Base-by-base conservation (phyloP, 1,140 invertebrate species). In the Mycetomoellerius zeteki region DNA sequence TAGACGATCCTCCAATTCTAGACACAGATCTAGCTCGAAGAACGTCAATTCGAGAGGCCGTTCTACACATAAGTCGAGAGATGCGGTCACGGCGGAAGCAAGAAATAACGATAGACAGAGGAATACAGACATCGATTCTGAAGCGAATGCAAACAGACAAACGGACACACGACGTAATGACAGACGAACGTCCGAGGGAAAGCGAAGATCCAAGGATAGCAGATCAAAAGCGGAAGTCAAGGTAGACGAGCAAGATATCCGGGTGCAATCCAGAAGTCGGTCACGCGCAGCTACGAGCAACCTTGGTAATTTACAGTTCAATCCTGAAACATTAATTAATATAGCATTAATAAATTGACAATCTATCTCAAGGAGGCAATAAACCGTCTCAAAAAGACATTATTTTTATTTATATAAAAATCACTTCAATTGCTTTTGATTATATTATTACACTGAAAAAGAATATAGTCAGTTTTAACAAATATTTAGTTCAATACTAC, bases 191-290 rank as follows among this genome's bases (percentile, higher is more conserved):
- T 12, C 30, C n/a, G 81, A 88, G 2, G 87, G 60, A n/a, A 71
- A 47, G 33, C n/a, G 30, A 65, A 52, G 37, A n/a, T 81, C 85
- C 0, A 90, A 92, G 19, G 64, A 54, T 43, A 69, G 4, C 0
- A 62, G 65, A 71, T 50, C 54, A 0, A 88, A 88, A 77, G 6
- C 19, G 14, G 86, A 90, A 72, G 73, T 43, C n/a, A 75, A 52
- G 81, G 50, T 85, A 47, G 87, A 84, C 67, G 91, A 85, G 64
- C 88, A 82, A 75, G 88, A 88, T 69, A 2, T 7, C n/a, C 85
- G 88, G n/a, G 19, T 50, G n/a, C 85, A 81, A 30, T 62, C 76
- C 5, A 87, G 89, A 84, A 88, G 60, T 56, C 89, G 89, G n/a
- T 80, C 86, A 0, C 87, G 71, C 14, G 2, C 27, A 21, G 6